Base-by-base conservation (phyloP, 1,140 invertebrate genomes). In the Drosophila mayri region DNA sequence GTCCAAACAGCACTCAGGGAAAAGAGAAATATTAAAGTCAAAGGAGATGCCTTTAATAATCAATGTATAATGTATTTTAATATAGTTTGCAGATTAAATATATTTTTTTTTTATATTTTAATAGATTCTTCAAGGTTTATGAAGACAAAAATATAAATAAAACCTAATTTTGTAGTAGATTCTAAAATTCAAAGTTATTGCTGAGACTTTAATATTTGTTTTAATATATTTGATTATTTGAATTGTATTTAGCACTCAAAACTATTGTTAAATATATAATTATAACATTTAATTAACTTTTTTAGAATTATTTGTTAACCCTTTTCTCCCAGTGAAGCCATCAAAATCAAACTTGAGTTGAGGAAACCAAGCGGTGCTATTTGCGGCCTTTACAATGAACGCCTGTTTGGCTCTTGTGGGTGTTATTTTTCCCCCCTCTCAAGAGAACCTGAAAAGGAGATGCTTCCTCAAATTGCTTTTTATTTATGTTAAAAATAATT, bases 341-440 rank as follows among this genome's bases (percentile, higher is more conserved):
- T 70, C 66, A 70, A 70, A 70, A 70, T 44, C 63, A 55, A 67
- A 70, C 66, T 67, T 52, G 46, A 70, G 66, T 52, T 46, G 58
- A 64, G 59, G 30, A 66, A 59, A 66, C 43, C 59, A 44, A 3
- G 59, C 62, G 28, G n/a, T 52, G 62, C 46, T 49, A 64, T 67
- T 67, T 49, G 65, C 65, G 46, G 65, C 61, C 12, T 67, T 67
- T 40, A 72, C 70, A 72, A 72, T 72, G 67, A 72, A 71, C 35
- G 57, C 52, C 47, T 54, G 70, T 32, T 55, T 38, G 64, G 16
- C 47, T 70, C 38, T 70, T 66, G 66, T 70, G 66, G 66, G 66
- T 70, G 66, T 70, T 70, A 70, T 67, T 54, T 44, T 38, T 38
- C 11, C 9, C 52, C 32, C 38, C 14, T 37, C 14, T 9, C 12